Conservation (phyloP, 2,113 vertebrate genomes). For the Reinhardtius hippoglossoides region DNA sequence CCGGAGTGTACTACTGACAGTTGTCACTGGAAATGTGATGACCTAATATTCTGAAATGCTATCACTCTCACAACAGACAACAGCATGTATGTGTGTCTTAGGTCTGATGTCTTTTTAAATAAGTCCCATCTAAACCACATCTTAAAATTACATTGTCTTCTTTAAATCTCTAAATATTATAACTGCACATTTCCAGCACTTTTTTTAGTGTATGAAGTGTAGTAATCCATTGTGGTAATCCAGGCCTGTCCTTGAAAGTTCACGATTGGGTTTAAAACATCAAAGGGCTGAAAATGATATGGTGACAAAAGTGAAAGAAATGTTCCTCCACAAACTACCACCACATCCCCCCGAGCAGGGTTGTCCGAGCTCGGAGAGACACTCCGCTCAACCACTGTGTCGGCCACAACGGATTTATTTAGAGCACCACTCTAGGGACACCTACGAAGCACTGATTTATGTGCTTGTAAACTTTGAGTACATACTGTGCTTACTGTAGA, state of each 20-base stretch:
- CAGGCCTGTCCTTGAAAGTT: conserved; percentile 66
- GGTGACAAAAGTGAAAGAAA: conserved; percentile 71
- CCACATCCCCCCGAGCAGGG: conserved; percentile 51
- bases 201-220: conserved; percentile 44
- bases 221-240: conserved; percentile 71
- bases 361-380: conserved; percentile 50
- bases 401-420: conserved; percentile 67
- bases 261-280: conserved; percentile 72
- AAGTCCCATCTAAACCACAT: neutral
- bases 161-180: conserved; percentile 27
- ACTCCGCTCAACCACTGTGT: conserved; percentile 51
- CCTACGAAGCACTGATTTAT: conserved; percentile 72
- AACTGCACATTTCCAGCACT: conserved; percentile 28
- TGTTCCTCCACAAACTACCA: conserved; percentile 54
- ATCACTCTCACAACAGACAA: conserved; percentile 6
- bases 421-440: conserved; percentile 62
- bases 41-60: conserved; percentile 40
- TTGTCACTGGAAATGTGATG: conserved; percentile 59
- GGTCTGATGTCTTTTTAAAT: neutral
- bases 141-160: conserved; percentile 20
- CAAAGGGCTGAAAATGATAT: conserved; percentile 74
- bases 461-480: conserved; percentile 64
- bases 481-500: conserved; percentile 64
- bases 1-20: conserved; percentile 48
- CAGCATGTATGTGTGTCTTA: neutral